These are phyloP conservation scores for Sebastes oblongus DNA, from an alignment of 2,797 vertebrate species.

Conservation along the genomic window DNA sequence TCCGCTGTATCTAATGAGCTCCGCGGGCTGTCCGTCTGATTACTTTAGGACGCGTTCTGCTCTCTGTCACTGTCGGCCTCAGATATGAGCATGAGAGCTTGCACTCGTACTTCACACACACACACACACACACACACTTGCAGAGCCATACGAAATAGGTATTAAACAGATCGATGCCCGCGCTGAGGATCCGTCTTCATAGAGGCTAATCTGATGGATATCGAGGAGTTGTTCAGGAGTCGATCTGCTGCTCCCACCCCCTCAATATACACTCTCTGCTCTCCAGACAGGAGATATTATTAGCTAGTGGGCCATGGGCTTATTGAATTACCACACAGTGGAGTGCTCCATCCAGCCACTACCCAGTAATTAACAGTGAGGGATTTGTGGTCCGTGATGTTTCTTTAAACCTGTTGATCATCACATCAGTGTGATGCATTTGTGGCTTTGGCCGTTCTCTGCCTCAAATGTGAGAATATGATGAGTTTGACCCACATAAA, in stretches of 20 bases:
- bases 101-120: neutral
- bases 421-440: slow-evolving; percentile 6
- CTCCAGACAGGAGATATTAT: slow-evolving; percentile 74
- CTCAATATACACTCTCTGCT: slow-evolving; percentile 34
- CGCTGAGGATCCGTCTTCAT: slow-evolving; percentile 28
- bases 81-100: slow-evolving; percentile 5
- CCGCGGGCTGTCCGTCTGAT: slow-evolving; percentile 61
- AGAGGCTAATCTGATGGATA: slow-evolving; percentile 47
- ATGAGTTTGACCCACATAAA: neutral
- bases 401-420: slow-evolving; percentile 64
- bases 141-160: neutral
- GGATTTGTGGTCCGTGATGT: slow-evolving; percentile 60
- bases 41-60: slow-evolving; percentile 55
- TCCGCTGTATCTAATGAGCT: slow-evolving; percentile 65
- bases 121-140: neutral
- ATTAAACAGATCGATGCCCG: slow-evolving; percentile 33
- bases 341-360: slow-evolving; percentile 60
- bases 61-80: slow-evolving; percentile 45
- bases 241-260: slow-evolving; percentile 16
- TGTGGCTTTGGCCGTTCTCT: neutral
- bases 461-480: neutral
- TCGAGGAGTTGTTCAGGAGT: slow-evolving; percentile 30
- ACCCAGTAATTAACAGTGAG: slow-evolving; percentile 72
- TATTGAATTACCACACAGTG: slow-evolving; percentile 76
- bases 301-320: slow-evolving; percentile 70